Conservation (phyloP, 2,888 invertebrate genomes). For the Melolontha melolontha region DNA sequence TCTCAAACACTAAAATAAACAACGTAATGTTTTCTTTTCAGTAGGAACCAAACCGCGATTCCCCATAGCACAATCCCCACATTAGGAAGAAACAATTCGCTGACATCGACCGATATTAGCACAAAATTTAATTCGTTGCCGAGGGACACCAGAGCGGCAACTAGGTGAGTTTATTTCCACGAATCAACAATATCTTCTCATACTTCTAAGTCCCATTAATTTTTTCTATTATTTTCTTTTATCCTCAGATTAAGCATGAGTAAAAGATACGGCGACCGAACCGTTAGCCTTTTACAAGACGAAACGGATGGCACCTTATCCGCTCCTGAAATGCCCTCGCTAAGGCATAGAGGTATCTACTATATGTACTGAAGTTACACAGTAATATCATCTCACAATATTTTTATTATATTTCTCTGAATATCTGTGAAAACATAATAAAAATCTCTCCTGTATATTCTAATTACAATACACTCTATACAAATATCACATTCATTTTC, state of each 20-base stretch:
- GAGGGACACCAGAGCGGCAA: constrained; percentile 73
- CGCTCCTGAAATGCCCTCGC: constrained; percentile 82
- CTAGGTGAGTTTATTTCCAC: constrained; percentile 66
- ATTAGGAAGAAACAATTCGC: constrained; percentile 63
- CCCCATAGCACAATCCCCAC: constrained; percentile 66
- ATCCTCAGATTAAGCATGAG: constrained; percentile 64
- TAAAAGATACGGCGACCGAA: constrained; percentile 68
- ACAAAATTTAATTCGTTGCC: constrained; percentile 82
- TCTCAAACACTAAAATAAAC: no score
- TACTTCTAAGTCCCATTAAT: no score
- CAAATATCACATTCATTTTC: constrained; percentile 6
- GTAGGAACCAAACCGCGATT: constrained; percentile 63
- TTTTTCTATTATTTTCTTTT: not conserved
- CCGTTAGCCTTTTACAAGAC: constrained; percentile 73
- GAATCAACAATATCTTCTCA: no score
- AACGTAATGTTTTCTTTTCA: not conserved
- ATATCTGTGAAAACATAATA: constrained; percentile 10
- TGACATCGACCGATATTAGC: constrained; percentile 71
- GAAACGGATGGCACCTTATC: constrained; percentile 85
- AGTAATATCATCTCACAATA: constrained; percentile 9
- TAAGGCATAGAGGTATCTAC: constrained; percentile 72
- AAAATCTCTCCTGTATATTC: not conserved
- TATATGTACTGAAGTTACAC: no score
- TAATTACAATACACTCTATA: constrained; percentile 4
- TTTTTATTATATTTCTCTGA: constrained; percentile 3